Conservation (phyloP, 2,797 vertebrate species). For the Masticophis lateralis region DNA sequence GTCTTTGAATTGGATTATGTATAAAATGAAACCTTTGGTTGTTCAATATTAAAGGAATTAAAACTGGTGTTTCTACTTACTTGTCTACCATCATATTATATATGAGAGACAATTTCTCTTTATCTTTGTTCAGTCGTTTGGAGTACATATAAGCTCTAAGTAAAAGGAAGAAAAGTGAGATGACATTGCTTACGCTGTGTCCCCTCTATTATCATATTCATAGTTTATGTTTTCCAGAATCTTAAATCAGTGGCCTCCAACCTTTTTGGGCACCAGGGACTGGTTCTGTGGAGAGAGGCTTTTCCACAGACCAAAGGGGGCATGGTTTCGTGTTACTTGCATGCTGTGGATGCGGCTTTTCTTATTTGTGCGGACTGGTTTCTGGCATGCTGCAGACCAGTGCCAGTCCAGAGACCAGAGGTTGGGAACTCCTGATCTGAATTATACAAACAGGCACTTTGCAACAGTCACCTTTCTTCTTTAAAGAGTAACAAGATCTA, state of each 20-base stretch:
- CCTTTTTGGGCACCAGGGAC: not conserved
- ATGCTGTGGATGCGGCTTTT: not conserved
- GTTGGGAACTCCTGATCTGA: not conserved
- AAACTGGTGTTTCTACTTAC: constrained; percentile 69
- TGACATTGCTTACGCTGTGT: not conserved
- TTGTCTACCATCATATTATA: constrained; percentile 50
- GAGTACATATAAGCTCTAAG: not conserved
- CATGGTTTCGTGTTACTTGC: not conserved
- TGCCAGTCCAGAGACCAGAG: not conserved
- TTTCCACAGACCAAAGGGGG: not conserved
- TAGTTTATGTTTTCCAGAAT: not conserved
- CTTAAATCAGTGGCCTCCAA: not conserved
- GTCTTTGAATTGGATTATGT: constrained; percentile 78
- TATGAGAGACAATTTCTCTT: not conserved
- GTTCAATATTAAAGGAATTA: constrained; percentile 77
- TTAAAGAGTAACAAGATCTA: not conserved
- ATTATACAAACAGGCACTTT: not conserved
- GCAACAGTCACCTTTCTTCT: not conserved
- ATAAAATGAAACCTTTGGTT: constrained; percentile 72
- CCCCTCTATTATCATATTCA: not conserved
- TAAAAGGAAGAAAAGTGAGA: not conserved
- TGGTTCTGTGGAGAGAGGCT: not conserved
- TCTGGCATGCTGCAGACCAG: too few relatives aligned
- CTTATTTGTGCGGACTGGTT: too few relatives aligned
- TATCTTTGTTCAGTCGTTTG: not conserved